A percentile compares a stretch with the other conserved stretches of the same genome.
Conservation (phyloP, 1,140 invertebrate species). For the Drosophila eugracilis region DNA sequence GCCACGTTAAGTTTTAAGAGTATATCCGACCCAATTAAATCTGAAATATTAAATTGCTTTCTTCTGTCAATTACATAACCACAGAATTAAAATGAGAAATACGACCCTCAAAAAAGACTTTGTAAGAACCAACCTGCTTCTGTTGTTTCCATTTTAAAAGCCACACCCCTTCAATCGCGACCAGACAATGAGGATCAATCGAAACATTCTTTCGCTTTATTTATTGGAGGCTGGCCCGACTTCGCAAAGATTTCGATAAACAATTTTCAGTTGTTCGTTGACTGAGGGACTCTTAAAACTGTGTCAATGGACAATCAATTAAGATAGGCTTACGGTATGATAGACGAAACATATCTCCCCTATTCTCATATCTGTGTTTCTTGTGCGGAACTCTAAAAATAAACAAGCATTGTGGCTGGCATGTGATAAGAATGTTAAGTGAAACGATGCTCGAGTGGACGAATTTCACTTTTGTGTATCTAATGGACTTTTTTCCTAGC, state of each 20-base stretch:
- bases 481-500: slow-evolving; percentile 27
- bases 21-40: not conserved
- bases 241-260: slow-evolving; percentile 47
- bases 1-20: not conserved
- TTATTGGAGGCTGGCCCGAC: slow-evolving; percentile 35
- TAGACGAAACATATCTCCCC: slow-evolving; percentile 20
- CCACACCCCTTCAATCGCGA: slow-evolving; percentile 19
- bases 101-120: slow-evolving; percentile 1
- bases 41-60: not conserved
- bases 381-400: slow-evolving; percentile 33
- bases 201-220: slow-evolving; percentile 28
- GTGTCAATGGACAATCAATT: slow-evolving; percentile 59
- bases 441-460: slow-evolving; percentile 27
- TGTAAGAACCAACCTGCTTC: slow-evolving; percentile 9
- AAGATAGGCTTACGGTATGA: slow-evolving; percentile 35
- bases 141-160: slow-evolving; percentile 7
- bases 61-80: not conserved
- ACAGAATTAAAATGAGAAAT: not conserved
- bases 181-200: slow-evolving; percentile 18
- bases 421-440: slow-evolving; percentile 59
- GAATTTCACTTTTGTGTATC: slow-evolving; percentile 47
- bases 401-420: slow-evolving; percentile 26
- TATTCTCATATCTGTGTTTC: slow-evolving; percentile 30
- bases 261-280: slow-evolving; percentile 58
- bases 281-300: slow-evolving; percentile 44